Evolutionary conservation across 2,797 vertebrate species (phyloP), one percentile per base, ranked within the genome.

Genomic region (Sebastolobus alascanus): DNA sequence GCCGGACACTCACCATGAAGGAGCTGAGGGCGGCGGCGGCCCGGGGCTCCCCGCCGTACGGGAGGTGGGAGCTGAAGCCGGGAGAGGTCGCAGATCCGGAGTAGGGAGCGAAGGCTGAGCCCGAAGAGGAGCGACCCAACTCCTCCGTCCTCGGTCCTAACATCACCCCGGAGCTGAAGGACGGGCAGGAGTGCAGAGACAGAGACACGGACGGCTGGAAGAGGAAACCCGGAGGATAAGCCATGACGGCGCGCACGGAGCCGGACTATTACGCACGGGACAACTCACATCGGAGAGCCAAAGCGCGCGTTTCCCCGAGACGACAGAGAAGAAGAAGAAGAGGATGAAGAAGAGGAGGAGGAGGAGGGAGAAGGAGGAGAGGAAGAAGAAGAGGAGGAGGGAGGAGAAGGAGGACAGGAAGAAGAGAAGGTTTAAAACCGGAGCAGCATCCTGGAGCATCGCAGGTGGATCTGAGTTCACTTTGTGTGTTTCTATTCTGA

Each of bases 41-140:
- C 46, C 97, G 96, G 33, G 97, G 96, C 87, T 97, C 97, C 1
- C 96, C 94, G 79, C 97, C 95, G 96, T 96, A 98, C 91, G 97
- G 97, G 35, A 98, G 96, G 88, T 96, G 96, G 20, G 97, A 95
- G 94, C 90, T 96, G 95, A 97, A 97, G 20, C 96, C 96, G 69
- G 97, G 93, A 20, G 97, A 97, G 46, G 96, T 93, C 63, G 97
- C 95, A 33, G 97, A 96, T 90, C 97, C 96, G 54, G 97, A 96
- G 92, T 99, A 99, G 60, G 97, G 98, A 58, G 98, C 97, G 92
- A 99, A 99, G 76, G 98, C 98, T 31, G 97, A 99, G 68, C 97
- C 97, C 46, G 97, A 96, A 33, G 97, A 96, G 81, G 97, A 97
- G 75, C 97, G 96, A 73, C 97, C 96, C 73, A 98, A 94, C 86